These are phyloP conservation scores for Labia minor DNA, from an alignment of 2,888 invertebrate species.

Conservation along the genomic window DNA sequence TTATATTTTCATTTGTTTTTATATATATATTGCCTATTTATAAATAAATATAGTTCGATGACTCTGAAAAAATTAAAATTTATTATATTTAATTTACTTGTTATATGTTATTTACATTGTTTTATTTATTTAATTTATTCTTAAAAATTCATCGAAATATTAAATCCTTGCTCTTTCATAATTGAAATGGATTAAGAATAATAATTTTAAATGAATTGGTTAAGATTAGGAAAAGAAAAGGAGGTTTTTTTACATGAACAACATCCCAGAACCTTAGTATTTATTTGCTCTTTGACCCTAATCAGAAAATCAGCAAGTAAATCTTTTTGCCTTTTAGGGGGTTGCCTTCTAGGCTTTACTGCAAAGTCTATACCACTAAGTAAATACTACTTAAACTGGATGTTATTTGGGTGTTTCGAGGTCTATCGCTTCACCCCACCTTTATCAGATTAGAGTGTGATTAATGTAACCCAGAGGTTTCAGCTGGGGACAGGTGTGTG, in stretches of 20 bases:
- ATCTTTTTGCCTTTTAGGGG: neutral
- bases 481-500: conserved; percentile 13
- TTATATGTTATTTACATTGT: no score
- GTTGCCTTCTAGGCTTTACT: neutral
- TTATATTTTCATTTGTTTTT: no score
- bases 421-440: neutral
- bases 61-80: no score
- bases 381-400: neutral
- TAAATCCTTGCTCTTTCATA: no score
- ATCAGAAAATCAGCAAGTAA: conserved; percentile 1
- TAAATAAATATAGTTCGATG: no score
- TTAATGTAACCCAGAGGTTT: neutral
- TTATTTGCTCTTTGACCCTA: neutral
- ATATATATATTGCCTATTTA: no score
- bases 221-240: no score
- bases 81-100: no score
- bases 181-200: conserved; percentile 13
- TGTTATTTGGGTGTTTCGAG: neutral
- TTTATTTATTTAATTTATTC: no score
- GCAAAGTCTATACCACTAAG: neutral
- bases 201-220: neutral
- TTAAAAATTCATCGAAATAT: no score
- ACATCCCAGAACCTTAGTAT: neutral
- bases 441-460: conserved; percentile 7
- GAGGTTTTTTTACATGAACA: no score